Evolutionary conservation across 2,888 invertebrate species (phyloP), one percentile per base, ranked within the genome.

Genomic region (Hemaris fuciformis): DNA sequence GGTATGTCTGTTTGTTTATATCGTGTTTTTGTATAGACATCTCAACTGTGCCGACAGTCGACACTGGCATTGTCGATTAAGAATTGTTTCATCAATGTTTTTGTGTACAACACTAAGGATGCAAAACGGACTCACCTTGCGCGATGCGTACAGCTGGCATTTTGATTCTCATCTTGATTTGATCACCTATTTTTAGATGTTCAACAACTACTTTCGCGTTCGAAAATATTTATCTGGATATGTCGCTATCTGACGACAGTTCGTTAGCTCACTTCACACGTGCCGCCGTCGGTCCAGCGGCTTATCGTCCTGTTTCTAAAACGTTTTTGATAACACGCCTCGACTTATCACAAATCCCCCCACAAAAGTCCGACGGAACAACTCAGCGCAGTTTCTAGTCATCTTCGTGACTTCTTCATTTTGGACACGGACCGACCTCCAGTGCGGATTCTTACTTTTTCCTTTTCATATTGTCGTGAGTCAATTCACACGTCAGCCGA

Each of bases 131-230:
- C 95, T 95, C 94, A 97, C 98, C 98, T 97, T 98, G 97, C 94
- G 97, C 97, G 95, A 98, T 98, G 94, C 97, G 96, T 94, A 97
- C 97, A 93, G 98, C 98, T 93, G 97, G 98, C 97, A 97, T 98
- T 95, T 98, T 98, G 94, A 97, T 98, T 97, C 98, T 96, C 98
- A 98, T 98, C 95, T 96, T 97, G 96, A 91, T 88, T 89, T 89
- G 92, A 88, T 92, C 92, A 91, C 92, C 92, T 91, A 92, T 92
- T 88, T 91, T 92, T 91, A 86, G 81, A 81, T 87, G 83, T 91
- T 91, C 79, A 84, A 85, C 71, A 84, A 87, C 85, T 85, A 84
- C 84, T 85, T 76, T 84, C 86, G 84, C 89, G 84, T 78, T 80
- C 66, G 63, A 77, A 87, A 89, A 83, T 83, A 62, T 85, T 89